phyloP scores from a whole-genome alignment of 2,797 vertebrate species.

The Mus spretus region DNA sequence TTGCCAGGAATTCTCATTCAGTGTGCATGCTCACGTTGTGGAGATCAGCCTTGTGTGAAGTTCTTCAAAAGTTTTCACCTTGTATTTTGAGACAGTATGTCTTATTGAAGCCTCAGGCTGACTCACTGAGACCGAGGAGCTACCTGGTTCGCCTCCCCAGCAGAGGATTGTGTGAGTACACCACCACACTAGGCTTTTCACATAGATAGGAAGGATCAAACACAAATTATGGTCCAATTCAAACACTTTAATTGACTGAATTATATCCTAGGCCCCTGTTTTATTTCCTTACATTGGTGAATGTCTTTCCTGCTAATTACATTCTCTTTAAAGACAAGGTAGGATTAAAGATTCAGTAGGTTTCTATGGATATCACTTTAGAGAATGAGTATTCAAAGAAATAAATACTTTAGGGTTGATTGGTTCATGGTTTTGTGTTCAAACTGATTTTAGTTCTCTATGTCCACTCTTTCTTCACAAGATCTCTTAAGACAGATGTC shows the following conservation, averaged over 20 bases:
- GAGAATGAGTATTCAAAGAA: neutral
- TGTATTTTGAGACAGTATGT: neutral
- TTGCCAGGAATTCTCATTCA: neutral
- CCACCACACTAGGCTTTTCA: neutral
- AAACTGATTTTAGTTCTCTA: neutral
- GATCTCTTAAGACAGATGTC: neutral
- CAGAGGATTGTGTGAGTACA: neutral
- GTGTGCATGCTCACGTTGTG: too few species aligned
- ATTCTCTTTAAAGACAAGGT: neutral
- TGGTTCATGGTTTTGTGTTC: neutral
- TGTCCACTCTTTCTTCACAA: neutral
- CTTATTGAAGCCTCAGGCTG: neutral
- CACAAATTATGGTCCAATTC: neutral
- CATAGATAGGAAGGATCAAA: neutral
- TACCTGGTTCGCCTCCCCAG: neutral
- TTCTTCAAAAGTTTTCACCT: neutral
- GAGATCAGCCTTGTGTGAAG: neutral
- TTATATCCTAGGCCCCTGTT: neutral
- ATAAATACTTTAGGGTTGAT: neutral
- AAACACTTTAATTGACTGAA: neutral
- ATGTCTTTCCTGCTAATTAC: neutral
- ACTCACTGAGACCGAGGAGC: too few species aligned
- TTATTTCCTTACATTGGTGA: neutral
- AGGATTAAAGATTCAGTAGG: neutral
- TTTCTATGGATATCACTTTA: constrained; percentile 25